These are phyloP conservation scores for Ommatoiulus sabulosus DNA, from an alignment of 2,888 invertebrate genomes.

Conservation along the genomic window DNA sequence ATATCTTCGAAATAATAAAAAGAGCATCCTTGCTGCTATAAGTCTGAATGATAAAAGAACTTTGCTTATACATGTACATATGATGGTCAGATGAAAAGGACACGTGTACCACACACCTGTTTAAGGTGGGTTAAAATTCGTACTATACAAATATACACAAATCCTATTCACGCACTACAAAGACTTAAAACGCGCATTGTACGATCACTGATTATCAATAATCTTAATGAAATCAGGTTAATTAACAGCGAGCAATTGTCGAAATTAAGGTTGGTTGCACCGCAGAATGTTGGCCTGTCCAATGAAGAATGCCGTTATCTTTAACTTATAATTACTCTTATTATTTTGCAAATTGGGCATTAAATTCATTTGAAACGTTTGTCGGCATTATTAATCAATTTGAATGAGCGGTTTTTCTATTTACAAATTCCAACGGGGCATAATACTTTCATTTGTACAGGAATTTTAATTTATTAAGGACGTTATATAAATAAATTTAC, in stretches of 20 bases:
- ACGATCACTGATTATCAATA: neutral
- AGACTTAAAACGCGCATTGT: neutral
- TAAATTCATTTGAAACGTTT: conserved; percentile 30
- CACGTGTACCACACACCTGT: too few relatives aligned
- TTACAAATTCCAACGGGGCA: neutral
- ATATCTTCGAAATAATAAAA: neutral
- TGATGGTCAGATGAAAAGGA: too few relatives aligned
- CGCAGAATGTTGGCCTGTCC: neutral
- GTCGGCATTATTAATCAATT: conserved; percentile 31
- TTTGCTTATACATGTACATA: too few relatives aligned
- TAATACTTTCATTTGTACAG: neutral
- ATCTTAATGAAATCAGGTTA: conserved; percentile 17
- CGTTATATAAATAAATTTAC: neutral
- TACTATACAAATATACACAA: neutral
- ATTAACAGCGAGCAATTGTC: conserved; percentile 4
- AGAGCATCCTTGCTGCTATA: too few relatives aligned
- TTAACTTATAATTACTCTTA: neutral
- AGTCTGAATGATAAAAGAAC: too few relatives aligned
- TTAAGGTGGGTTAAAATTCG: neutral
- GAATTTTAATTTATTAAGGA: neutral
- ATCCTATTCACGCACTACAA: neutral
- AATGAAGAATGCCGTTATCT: neutral
- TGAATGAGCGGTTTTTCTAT: neutral
- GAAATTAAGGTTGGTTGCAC: neutral
- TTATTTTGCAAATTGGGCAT: conserved; percentile 19